Base-by-base conservation (phyloP, 2,888 invertebrate genomes). In the Cremastinae sp. region DNA sequence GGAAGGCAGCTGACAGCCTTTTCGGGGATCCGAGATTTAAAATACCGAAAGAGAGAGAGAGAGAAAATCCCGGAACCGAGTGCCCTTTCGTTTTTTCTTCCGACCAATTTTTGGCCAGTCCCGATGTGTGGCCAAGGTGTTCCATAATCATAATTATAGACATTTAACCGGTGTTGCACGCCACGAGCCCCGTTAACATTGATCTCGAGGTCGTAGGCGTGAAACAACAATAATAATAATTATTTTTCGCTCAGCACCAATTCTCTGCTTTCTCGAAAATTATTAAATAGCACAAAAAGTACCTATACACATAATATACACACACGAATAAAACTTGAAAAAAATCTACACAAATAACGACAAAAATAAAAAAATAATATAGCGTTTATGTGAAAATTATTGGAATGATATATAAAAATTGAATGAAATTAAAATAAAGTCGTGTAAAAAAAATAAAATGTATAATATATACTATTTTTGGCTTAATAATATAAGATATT, bases 121-220 rank as follows among this genome's bases (percentile, higher is more conserved):
- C 58, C n/a, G n/a, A n/a, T 47, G 64, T 69, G 69, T 65, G 64
- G 69, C 47, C 68, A 69, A 69, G 64, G 64, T 71, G 59, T 38
- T 43, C 9, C 38, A 43, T 58, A 45, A 62, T 14, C 34, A 8
- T 54, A 51, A 3, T 34, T 54, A 43, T 54, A 54, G 16, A 43
- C 22, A 56, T 51, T 49, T 20, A 69, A 47, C 59, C 49, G 16
- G 51, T 51, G 43, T 62, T 66, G 61, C 61, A 64, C 28, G 3
- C 53, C 59, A 28, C 43, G 56, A n/a, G n/a, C n/a, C 18, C 61
- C 49, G 66, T 72, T 64, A 59, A 45, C 45, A 43, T 34, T 34
- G 72, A 69, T 73, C 53, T n/a, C 66, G 72, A 68, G 72, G 64
- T 75, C 68, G 66, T 41, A 73, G 59, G 64, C 64, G 72, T 73